Conservation (phyloP, 2,113 vertebrate genomes). For the Lepus americanus region DNA sequence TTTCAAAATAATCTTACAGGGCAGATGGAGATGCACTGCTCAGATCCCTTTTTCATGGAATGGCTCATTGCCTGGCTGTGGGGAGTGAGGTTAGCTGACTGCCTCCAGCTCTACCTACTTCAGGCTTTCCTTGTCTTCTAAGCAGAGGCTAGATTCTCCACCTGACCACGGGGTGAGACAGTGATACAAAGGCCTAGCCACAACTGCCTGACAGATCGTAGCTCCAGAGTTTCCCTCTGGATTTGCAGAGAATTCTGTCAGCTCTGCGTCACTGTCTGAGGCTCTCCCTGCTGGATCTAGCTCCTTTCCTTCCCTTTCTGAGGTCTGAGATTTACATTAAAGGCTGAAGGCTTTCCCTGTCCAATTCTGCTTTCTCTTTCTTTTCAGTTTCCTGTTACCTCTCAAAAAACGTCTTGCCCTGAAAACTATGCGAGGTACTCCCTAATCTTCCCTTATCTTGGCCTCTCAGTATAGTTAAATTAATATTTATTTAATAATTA, state of each 20-base stretch:
- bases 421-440: neutral
- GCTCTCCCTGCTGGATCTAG: neutral
- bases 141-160: neutral
- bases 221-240: no score
- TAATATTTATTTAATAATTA: neutral
- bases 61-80: neutral
- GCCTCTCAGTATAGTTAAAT: neutral
- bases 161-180: neutral
- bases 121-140: neutral
- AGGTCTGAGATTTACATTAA: neutral
- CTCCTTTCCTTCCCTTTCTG: neutral
- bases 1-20: neutral
- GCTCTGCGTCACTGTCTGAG: neutral
- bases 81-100: neutral
- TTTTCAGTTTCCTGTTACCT: neutral
- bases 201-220: no score
- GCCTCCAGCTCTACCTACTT: neutral
- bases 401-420: neutral
- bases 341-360: neutral
- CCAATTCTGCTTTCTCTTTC: no score
- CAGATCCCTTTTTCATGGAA: neutral
- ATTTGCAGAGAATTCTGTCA: neutral
- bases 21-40: neutral
- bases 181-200: neutral
- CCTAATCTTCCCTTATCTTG: neutral